phyloP scores from a whole-genome alignment of 2,797 vertebrate species.

The Petrocephalus sullivani region DNA sequence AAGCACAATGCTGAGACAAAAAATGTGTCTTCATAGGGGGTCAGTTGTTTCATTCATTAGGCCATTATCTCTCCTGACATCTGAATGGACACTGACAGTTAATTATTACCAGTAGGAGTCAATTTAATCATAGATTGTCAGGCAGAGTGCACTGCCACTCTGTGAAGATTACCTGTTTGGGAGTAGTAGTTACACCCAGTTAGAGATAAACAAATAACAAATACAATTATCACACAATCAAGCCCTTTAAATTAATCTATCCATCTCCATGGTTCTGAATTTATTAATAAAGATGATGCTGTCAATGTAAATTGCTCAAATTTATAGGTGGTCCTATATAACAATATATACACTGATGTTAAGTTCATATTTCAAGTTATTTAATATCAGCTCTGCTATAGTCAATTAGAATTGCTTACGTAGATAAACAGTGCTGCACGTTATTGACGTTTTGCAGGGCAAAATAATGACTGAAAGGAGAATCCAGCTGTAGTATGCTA shows the following conservation, averaged over 20 bases:
- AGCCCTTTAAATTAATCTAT: neutral
- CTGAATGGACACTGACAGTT: neutral
- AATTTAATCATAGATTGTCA: neutral
- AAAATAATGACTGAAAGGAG: neutral
- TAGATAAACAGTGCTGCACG: neutral
- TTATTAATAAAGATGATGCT: neutral
- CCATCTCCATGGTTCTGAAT: neutral
- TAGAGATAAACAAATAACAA: neutral
- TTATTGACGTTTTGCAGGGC: neutral
- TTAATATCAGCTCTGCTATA: neutral
- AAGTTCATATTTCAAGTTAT: neutral
- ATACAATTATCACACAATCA: neutral
- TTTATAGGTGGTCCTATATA: neutral
- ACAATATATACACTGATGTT: neutral
- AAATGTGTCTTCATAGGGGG: neutral
- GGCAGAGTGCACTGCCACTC: neutral
- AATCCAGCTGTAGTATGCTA: neutral
- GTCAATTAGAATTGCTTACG: neutral
- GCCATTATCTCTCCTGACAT: neutral
- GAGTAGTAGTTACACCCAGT: neutral
- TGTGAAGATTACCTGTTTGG: conserved; percentile 2
- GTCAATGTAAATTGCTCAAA: neutral
- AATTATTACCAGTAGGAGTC: neutral
- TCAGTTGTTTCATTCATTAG: neutral
- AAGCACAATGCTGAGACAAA: neutral